Conservation (phyloP, 2,113 vertebrate genomes). For the Dunckerocampus dactyliophorus region DNA sequence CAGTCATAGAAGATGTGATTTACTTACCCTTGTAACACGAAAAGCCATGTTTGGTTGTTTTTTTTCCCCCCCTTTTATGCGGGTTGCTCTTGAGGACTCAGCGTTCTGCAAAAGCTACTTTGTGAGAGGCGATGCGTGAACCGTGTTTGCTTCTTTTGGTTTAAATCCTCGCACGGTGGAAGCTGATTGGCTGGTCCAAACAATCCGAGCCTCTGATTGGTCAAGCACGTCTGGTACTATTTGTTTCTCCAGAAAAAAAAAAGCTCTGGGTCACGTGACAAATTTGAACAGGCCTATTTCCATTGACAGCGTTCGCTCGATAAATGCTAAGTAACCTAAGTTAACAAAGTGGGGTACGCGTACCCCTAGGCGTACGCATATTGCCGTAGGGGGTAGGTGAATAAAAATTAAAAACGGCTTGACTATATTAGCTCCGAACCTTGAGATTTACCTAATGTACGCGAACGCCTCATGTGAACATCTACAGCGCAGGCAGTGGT, state of each 20-base stretch:
- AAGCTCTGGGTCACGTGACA: conserved; percentile 31
- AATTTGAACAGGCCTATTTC: conserved; percentile 12
- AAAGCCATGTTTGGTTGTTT: conserved; percentile 65
- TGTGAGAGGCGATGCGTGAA: fast-evolving
- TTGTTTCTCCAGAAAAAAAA: conserved; percentile 44
- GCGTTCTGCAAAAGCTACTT: fast-evolving
- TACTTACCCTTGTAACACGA: conserved; percentile 62
- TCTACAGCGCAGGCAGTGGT: no score
- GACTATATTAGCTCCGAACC: no score
- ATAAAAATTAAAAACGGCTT: no score
- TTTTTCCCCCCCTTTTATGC: fast-evolving
- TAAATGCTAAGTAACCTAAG: no score
- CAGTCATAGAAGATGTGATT: neutral
- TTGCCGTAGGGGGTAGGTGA: no score
- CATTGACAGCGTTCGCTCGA: conserved; percentile 9
- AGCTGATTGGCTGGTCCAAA: conserved; percentile 62
- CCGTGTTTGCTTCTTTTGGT: conserved; percentile 26
- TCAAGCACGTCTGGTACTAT: conserved; percentile 43
- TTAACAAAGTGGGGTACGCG: no score
- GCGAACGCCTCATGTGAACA: no score
- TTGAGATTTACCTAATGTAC: no score
- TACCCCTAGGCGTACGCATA: no score
- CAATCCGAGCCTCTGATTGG: conserved; percentile 65
- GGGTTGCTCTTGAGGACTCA: neutral
- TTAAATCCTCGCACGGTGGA: conserved; percentile 71